These are phyloP conservation scores for Adela reaumurella DNA, from an alignment of 2,888 invertebrate genomes.

Conservation along the genomic window DNA sequence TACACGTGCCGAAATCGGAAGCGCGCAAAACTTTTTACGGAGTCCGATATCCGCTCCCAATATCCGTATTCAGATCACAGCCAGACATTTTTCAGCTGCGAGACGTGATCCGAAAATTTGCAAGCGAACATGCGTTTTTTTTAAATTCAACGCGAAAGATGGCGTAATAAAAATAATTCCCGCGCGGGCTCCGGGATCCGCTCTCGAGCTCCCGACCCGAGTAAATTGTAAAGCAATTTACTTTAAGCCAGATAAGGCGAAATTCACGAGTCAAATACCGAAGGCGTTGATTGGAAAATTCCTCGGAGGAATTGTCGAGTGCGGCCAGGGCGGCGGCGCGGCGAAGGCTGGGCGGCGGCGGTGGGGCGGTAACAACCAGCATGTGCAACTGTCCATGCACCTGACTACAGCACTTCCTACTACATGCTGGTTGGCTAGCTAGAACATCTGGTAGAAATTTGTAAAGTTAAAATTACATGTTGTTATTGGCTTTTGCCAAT, in stretches of 20 bases:
- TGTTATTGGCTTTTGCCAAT: too few relatives aligned
- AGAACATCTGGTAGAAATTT: too few relatives aligned
- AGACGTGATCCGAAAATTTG: neutral
- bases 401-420: too few relatives aligned
- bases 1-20: too few relatives aligned
- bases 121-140: neutral
- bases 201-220: neutral
- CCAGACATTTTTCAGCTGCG: neutral
- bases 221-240: neutral
- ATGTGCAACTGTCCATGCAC: too few relatives aligned
- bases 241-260: neutral
- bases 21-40: too few relatives aligned
- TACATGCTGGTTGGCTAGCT: too few relatives aligned
- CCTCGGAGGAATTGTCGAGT: neutral
- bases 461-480: too few relatives aligned
- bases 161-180: neutral
- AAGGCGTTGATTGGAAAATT: neutral
- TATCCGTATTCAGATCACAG: neutral
- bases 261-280: neutral
- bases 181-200: neutral
- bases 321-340: neutral
- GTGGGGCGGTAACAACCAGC: too few relatives aligned
- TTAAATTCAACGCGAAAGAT: neutral
- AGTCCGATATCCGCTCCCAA: too few relatives aligned
- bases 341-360: too few relatives aligned